Base-by-base conservation (phyloP, 2,888 invertebrate genomes). In the Sericinus montela region DNA sequence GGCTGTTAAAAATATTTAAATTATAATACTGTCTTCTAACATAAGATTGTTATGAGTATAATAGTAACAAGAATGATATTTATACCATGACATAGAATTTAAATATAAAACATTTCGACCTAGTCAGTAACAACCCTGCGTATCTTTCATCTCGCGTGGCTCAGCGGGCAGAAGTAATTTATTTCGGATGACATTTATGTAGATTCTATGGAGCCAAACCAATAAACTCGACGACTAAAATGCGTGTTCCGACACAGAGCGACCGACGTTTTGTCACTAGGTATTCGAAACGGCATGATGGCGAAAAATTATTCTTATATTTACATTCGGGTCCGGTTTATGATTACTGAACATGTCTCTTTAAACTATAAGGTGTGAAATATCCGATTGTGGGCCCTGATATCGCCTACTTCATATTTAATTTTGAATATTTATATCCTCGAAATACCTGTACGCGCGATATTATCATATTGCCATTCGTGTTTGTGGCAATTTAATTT, bases 171-270 rank as follows among this genome's bases (percentile, higher is more conserved):
- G 23, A 46, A 56, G 63, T 78, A 68, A 82, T 82, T 82, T 80
- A 83, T 82, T 75, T 74, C 57, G 64, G 59, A 72, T 79, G 84
- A 80, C 81, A 75, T 81, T 84, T 78, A 85, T 85, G 72, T 72
- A 68, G 66, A 74, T 75, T 72, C 75, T 75, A 77, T 73, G 66
- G 69, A 72, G 59, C 62, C 65, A 61, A 67, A 58, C 70, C 72
- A 75, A 78, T 80, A 79, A 80, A 78, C 55, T 52, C 61, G 62
- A 68, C 72, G 69, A 70, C 69, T 67, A 65, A 72, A 75, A 72
- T 65, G 63, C 60, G 68, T 72, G 67, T 65, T 59, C 61, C 59
- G 60, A 69, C 69, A 64, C 68, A 60, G 43, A 55, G 53, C 44
- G 53, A 61, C 55, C 56, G 56, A 65, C 67, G 65, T 65, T 67